Evolutionary conservation across 2,113 vertebrate genomes (phyloP).

Genomic region (Anthoscopus minutus): DNA sequence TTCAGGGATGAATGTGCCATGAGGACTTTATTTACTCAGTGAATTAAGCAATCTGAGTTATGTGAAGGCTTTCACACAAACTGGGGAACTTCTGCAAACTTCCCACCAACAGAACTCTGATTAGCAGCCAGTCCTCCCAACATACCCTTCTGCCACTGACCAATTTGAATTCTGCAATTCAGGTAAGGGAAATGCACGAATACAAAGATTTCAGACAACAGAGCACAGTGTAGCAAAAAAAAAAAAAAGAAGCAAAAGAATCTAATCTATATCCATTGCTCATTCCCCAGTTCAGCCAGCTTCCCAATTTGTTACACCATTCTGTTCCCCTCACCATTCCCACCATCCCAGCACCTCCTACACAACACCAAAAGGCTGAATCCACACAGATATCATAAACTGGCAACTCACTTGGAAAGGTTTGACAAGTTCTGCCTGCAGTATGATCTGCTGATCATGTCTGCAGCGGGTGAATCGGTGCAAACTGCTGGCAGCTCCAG

Average conservation of each 20-base stretch:
- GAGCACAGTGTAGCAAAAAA: background rate
- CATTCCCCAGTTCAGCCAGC: background rate
- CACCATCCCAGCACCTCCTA: background rate
- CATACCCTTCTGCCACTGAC: background rate
- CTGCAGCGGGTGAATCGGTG: conserved; percentile 45
- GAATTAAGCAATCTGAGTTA: conserved; percentile 46
- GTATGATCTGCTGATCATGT: conserved; percentile 74
- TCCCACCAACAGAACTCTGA: background rate
- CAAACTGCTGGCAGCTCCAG: conserved; percentile 38
- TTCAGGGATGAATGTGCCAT: background rate
- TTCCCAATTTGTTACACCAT: background rate
- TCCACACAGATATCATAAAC: background rate
- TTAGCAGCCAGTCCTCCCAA: background rate
- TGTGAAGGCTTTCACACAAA: background rate
- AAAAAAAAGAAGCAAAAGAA: background rate
- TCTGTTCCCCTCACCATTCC: background rate
- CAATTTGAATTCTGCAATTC: background rate
- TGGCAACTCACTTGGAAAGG: conserved; percentile 77
- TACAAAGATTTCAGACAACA: background rate
- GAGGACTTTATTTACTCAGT: conserved; percentile 39
- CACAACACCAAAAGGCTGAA: background rate
- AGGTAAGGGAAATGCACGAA: background rate
- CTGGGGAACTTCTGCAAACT: background rate
- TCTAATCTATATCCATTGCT: background rate
- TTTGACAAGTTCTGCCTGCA: conserved; percentile 71